A percentile compares a stretch with the other conserved stretches of the same genome.
Evolutionary conservation across 2,113 vertebrate species (phyloP).

Genomic region (Xiphias gladius): DNA sequence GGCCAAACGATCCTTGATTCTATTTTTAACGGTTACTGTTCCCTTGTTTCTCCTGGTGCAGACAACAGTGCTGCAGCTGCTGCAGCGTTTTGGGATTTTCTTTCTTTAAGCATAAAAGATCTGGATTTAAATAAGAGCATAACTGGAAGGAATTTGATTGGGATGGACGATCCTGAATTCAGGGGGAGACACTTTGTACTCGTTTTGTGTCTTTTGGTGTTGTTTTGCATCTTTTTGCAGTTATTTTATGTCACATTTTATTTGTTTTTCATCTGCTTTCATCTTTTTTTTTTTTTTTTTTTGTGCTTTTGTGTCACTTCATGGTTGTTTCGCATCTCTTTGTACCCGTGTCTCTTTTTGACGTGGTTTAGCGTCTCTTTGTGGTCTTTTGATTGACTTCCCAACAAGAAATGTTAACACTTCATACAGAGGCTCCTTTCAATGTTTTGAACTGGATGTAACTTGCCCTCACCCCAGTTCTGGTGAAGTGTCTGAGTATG

Average conservation of each 20-base stretch:
- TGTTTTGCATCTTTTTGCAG: not conserved
- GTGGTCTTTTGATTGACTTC: not conserved
- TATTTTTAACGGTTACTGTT: slow-evolving; percentile 48
- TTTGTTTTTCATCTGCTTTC: too few species aligned
- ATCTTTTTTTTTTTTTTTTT: not conserved
- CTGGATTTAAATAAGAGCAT: not conserved
- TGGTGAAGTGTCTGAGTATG: slow-evolving; percentile 22
- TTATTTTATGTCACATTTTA: not conserved
- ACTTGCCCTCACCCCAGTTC: not conserved
- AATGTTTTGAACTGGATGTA: not conserved
- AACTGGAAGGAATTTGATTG: not conserved
- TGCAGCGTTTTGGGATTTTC: slow-evolving; percentile 16
- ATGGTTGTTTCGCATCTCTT: not conserved
- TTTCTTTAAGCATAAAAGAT: not conserved
- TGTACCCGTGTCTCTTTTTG: too few species aligned
- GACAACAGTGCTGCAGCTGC: slow-evolving; percentile 26
- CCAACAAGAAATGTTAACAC: not conserved
- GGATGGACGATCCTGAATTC: not conserved
- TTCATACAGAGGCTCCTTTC: too few species aligned
- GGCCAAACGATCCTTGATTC: slow-evolving; percentile 31
- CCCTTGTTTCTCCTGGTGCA: not conserved
- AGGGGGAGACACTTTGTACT: not conserved
- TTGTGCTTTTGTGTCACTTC: not conserved
- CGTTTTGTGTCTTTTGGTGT: not conserved
- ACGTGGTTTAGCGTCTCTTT: not conserved